Percentiles rank a stretch among this genome's conserved stretches.
These are phyloP conservation scores for Microctenopoma steveboyesi DNA, from an alignment of 2,797 vertebrate species.

Conservation along the genomic window DNA sequence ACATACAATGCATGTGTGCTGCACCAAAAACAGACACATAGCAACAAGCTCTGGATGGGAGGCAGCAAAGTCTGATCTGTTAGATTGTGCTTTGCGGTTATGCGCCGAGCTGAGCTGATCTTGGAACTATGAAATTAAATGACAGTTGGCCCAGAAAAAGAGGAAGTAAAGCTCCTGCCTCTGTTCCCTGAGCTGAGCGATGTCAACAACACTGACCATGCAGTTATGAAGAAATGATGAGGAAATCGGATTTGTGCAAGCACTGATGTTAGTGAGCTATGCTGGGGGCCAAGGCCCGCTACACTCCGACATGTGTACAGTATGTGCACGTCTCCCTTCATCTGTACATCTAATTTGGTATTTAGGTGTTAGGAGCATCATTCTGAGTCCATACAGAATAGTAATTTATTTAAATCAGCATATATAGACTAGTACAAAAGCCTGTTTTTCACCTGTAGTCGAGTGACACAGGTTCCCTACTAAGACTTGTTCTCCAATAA, in stretches of 20 bases:
- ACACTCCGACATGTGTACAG: neutral
- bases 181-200: constrained; percentile 2
- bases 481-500: too few relatives aligned
- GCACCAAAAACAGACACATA: neutral
- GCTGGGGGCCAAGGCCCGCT: neutral
- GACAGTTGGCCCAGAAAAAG: constrained; percentile 27
- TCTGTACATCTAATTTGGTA: neutral
- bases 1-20: neutral
- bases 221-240: constrained; percentile 45
- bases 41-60: neutral
- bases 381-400: too few relatives aligned
- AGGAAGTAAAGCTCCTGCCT: constrained; percentile 40
- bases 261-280: neutral
- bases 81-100: neutral
- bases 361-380: neutral
- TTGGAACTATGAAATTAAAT: constrained; percentile 10
- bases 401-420: too few relatives aligned
- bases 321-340: too few relatives aligned
- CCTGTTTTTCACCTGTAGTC: too few relatives aligned
- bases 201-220: constrained; percentile 29
- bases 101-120: neutral
- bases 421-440: too few relatives aligned
- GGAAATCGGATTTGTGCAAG: constrained; percentile 41
- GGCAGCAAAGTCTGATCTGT: neutral
- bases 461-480: too few relatives aligned